These are phyloP conservation scores for Herpetotheres cachinnans DNA, from an alignment of 2,113 vertebrate species.

Conservation along the genomic window DNA sequence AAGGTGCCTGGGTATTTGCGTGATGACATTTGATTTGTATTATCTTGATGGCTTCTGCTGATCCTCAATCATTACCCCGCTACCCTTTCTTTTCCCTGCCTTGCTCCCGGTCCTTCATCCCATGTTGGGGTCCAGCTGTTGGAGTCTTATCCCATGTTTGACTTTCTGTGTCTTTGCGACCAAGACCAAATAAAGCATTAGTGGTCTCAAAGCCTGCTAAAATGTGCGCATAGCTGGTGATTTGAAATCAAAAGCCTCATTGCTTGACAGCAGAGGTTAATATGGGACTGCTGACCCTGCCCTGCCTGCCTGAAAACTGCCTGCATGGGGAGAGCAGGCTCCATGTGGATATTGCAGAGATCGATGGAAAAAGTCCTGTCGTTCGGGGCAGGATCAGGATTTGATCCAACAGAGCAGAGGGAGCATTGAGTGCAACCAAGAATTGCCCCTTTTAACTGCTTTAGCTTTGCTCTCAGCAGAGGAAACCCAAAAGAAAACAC, in stretches of 20 bases:
- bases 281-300: not conserved
- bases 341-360: not conserved
- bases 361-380: rapidly evolving
- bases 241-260: not conserved
- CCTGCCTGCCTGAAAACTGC: not conserved
- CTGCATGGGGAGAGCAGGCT: not conserved
- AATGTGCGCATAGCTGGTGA: rapidly evolving
- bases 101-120: rapidly evolving
- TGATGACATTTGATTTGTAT: not conserved
- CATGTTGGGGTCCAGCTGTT: not conserved
- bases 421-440: not conserved
- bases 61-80: not conserved
- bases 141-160: not conserved
- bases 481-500: not conserved
- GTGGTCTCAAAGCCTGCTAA: not conserved
- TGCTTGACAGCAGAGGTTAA: not conserved
- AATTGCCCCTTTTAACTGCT: not conserved
- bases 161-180: not conserved
- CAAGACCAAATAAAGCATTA: not conserved
- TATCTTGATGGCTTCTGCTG: not conserved
- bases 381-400: not conserved
- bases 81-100: not conserved
- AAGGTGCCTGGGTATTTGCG: not conserved
- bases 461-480: not conserved
- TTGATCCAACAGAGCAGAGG: not conserved